Base-by-base conservation (phyloP, 2,797 vertebrate genomes). In the Coluber constrictor region DNA sequence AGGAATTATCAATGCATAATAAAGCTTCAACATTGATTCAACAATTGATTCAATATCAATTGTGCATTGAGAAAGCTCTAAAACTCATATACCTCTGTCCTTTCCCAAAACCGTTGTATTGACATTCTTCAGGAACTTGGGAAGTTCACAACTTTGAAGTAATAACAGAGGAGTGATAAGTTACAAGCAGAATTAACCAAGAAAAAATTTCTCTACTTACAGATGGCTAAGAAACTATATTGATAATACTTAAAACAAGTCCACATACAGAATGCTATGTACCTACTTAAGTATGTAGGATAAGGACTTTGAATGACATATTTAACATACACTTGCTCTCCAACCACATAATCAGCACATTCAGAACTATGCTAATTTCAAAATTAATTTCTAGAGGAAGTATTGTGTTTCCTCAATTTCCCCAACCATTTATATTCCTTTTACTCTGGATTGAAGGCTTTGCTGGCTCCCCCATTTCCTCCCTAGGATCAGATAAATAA, bases 1-100 rank as follows among this genome's bases (percentile, higher is more conserved):
- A 54, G 57, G 10, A 87, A 37, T 92, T 29, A 56, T 43, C 55
- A 56, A 23, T 66, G 61, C 3, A n/a, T 92, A 93, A 11, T 90
- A 87, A 83, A 93, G 92, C 90, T 91, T 87, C 93, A 57, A 0
- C 4, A 56, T n/a, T n/a, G n/a, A n/a, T n/a, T n/a, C n/a, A n/a
- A n/a, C n/a, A n/a, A n/a, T n/a, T n/a, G n/a, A n/a, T n/a, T n/a
- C n/a, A n/a, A 29, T 92, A 37, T 86, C 56, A 90, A 74, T 87
- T 13, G 57, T 89, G 29, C 6, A 86, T 57, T 95, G 79, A 93
- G 63, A 66, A 25, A 3, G 25, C 88, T 94, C 88, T 93, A 93
- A 15, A 56, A 5, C 93, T 91, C 86, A 43, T 27, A 66, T 83
- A 59, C 23, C 12, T 86, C 20, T 56, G 54, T 54, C 93, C 37